A percentile compares a stretch with the other conserved stretches of the same genome.
These are phyloP conservation scores for Esperia sulphurella DNA, from an alignment of 2,888 invertebrate genomes.

Conservation along the genomic window DNA sequence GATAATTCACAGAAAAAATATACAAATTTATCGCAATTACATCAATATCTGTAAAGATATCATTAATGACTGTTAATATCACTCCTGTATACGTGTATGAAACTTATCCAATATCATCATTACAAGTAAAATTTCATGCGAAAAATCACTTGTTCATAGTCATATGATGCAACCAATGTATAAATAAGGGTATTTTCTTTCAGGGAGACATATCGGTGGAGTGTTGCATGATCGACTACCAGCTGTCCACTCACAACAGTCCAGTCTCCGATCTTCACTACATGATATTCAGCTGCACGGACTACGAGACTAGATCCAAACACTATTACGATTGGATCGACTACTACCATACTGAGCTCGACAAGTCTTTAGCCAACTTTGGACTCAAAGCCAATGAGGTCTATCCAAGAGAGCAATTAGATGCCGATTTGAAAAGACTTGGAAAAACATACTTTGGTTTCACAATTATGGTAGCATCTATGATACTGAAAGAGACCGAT, in stretches of 20 bases:
- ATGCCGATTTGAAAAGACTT: conserved; percentile 14
- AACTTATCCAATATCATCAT: too few species aligned
- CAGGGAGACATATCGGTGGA: background rate
- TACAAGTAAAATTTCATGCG: too few species aligned
- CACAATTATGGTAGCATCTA: background rate
- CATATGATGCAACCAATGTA: too few species aligned
- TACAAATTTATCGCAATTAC: too few species aligned
- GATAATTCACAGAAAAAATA: too few species aligned
- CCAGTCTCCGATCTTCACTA: conserved; percentile 12
- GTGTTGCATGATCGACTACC: conserved; percentile 14
- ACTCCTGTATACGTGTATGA: too few species aligned
- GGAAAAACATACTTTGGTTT: conserved; percentile 5
- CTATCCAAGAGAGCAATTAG: conserved; percentile 6
- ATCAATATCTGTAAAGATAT: too few species aligned
- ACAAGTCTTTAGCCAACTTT: background rate
- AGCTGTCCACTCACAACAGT: conserved; percentile 8
- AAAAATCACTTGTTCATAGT: too few species aligned
- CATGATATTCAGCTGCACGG: conserved; percentile 14
- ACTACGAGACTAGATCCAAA: conserved; percentile 8
- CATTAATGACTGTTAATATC: too few species aligned
- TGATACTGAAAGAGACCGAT: background rate
- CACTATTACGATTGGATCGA: conserved; percentile 6
- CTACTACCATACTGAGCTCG: conserved; percentile 2
- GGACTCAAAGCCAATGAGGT: conserved; percentile 1
- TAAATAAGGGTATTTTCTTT: background rate